phyloP scores from a whole-genome alignment of 2,888 invertebrate genomes.

The Oscheius sp. region DNA sequence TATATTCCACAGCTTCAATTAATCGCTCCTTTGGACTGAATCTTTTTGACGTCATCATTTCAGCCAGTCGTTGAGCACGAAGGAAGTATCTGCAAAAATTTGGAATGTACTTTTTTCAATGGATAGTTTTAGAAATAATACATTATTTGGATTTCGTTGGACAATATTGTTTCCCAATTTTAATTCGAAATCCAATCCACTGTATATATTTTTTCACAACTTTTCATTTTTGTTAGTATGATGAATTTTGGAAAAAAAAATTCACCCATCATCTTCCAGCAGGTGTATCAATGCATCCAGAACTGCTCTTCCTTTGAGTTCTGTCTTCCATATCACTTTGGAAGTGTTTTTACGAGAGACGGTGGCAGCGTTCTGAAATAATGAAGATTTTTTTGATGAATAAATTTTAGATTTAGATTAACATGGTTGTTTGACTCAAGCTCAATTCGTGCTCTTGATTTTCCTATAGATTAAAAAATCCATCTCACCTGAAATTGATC shows the following conservation, averaged over 20 bases:
- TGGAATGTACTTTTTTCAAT: too few species aligned
- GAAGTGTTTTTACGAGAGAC: slow-evolving; percentile 18
- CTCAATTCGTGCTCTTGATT: too few species aligned
- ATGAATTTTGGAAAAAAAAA: background rate
- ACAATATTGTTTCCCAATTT: too few species aligned
- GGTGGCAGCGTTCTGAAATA: slow-evolving; percentile 29
- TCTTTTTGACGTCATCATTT: slow-evolving; percentile 12
- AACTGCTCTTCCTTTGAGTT: slow-evolving; percentile 21
- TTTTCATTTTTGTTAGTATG: too few species aligned
- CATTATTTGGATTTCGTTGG: too few species aligned
- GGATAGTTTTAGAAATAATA: too few species aligned
- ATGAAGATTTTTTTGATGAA: too few species aligned
- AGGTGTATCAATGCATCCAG: slow-evolving; percentile 1
- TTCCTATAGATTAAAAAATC: background rate
- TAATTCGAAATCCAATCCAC: too few species aligned
- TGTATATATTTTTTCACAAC: too few species aligned
- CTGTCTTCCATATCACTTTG: slow-evolving; percentile 25
- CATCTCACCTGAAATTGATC: slow-evolving; percentile 29
- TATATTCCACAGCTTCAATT: slow-evolving; percentile 15
- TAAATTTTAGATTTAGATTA: too few species aligned
- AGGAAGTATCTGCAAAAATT: background rate
- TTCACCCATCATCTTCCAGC: slow-evolving; percentile 22
- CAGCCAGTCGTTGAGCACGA: slow-evolving; percentile 3
- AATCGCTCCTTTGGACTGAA: slow-evolving; percentile 5
- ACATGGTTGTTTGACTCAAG: too few species aligned